Base-by-base conservation (phyloP, 2,888 invertebrate genomes). In the Abscondita cerata region DNA sequence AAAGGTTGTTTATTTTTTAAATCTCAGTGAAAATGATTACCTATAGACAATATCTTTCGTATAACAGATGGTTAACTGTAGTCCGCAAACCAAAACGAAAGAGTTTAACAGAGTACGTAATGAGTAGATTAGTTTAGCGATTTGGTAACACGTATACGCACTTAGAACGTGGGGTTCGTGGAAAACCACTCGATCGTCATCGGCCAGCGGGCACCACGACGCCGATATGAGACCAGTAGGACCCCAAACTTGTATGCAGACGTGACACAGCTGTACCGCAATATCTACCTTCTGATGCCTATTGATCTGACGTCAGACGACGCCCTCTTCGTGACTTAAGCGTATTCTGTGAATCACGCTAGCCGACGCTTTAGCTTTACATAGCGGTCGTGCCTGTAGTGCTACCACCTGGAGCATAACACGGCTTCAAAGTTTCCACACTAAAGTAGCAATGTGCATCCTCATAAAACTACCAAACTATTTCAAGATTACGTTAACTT, bases 241-340 rank as follows among this genome's bases (percentile, higher is more conserved):
- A 77, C 73, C 77, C 78, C 70, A 74, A 76, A 77, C 78, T 78
- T 78, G 78, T 78, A 78, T 76, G 76, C 68, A 70, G 76, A 78
- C 78, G 78, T 78, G 78, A 77, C 77, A 75, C 78, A 78, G 78
- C 78, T 78, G 78, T 76, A 75, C 72, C 64, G 73, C 74, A 75
- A 75, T 76, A 77, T 76, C 76, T 69, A 69, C 69, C 69, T 64
- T 61, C 71, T 73, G 77, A 77, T 77, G 78, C 76, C 77, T 78
- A 76, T 78, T 74, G 75, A 76, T 73, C 76, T 74, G 75, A 73
- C 74, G 75, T 75, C 75, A 75, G 75, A 73, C 73, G 73, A 72
- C 71, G 73, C 74, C 73, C 72, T 74, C 71, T 75, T 57, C 67
- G 75, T 76, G 76, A 75, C 74, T 75, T n/a, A n/a, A 70, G 76